Conservation (phyloP, 2,113 vertebrate species). For the Gulo gulo region DNA sequence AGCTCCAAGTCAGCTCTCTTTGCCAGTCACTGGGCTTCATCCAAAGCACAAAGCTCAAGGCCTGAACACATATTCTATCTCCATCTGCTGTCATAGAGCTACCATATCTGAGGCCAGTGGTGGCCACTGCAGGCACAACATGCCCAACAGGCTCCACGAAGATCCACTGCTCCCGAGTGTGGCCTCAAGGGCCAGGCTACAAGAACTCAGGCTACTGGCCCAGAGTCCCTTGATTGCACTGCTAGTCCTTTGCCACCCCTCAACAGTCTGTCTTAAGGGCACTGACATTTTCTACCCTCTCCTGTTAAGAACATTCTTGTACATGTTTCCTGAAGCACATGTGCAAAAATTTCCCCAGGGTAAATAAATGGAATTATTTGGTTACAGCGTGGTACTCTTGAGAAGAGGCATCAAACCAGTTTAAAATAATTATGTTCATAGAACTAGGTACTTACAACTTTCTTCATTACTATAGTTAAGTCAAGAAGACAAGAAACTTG, state of each 20-base stretch:
- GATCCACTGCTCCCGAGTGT: slow-evolving; percentile 31
- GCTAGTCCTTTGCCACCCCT: slow-evolving; percentile 8
- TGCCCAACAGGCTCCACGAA: slow-evolving; percentile 86
- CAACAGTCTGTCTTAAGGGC: slow-evolving; percentile 39
- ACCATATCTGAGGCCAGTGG: slow-evolving; percentile 86
- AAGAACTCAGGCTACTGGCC: background rate
- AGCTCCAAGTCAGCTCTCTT: slow-evolving; percentile 79
- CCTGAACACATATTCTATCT: slow-evolving; percentile 91
- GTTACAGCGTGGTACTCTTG: background rate
- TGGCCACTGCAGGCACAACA: slow-evolving; percentile 88
- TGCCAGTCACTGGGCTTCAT: slow-evolving; percentile 85
- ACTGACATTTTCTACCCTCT: slow-evolving; percentile 84
- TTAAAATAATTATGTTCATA: background rate
- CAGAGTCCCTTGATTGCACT: background rate
- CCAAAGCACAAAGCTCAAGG: slow-evolving; percentile 89
- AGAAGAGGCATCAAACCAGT: background rate
- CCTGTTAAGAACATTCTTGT: background rate
- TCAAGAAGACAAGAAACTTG: background rate
- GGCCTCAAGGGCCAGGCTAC: background rate
- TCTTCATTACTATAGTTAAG: background rate
- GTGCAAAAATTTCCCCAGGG: background rate
- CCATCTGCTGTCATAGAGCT: slow-evolving; percentile 86
- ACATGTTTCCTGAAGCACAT: background rate
- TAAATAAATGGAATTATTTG: background rate
- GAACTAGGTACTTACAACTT: background rate